phyloP scores from a whole-genome alignment of 2,888 invertebrate genomes.

The Ypsolopha sequella region DNA sequence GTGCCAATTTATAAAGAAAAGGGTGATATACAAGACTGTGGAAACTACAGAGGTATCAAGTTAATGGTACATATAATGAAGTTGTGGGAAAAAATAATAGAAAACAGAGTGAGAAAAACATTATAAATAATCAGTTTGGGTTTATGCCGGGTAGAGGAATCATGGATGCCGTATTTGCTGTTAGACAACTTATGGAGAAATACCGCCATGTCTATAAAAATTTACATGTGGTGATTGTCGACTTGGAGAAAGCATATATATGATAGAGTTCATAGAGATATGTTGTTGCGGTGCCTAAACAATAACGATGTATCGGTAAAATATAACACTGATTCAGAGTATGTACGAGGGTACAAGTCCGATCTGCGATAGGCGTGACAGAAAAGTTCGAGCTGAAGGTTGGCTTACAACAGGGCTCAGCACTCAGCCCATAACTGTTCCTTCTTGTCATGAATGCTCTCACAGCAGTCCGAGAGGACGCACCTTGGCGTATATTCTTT shows the following conservation, averaged over 20 bases:
- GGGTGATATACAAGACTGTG: slow-evolving; percentile 1
- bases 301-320: not conserved
- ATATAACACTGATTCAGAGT: not conserved
- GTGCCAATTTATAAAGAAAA: slow-evolving; percentile 3
- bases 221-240: slow-evolving; percentile 5
- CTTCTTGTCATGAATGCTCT: no score
- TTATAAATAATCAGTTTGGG: slow-evolving; percentile 1
- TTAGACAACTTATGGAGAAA: slow-evolving; percentile 9
- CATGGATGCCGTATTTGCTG: slow-evolving; percentile 6
- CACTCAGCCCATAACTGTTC: no score
- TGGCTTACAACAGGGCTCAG: no score
- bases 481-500: no score
- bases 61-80: not conserved
- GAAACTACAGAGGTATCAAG: slow-evolving; percentile 3
- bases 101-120: not conserved
- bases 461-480: no score
- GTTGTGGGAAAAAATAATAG: not conserved
- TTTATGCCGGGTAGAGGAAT: not conserved
- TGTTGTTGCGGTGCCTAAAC: not conserved
- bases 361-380: no score
- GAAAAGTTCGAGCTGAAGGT: no score
- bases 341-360: not conserved
- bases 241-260: slow-evolving; percentile 8
- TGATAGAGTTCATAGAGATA: slow-evolving; percentile 2
- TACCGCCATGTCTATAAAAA: slow-evolving; percentile 6